Percentiles rank a stretch among this genome's conserved stretches.
phyloP scores from a whole-genome alignment of 1,140 invertebrate genomes.

The Nephotettix cincticeps region DNA sequence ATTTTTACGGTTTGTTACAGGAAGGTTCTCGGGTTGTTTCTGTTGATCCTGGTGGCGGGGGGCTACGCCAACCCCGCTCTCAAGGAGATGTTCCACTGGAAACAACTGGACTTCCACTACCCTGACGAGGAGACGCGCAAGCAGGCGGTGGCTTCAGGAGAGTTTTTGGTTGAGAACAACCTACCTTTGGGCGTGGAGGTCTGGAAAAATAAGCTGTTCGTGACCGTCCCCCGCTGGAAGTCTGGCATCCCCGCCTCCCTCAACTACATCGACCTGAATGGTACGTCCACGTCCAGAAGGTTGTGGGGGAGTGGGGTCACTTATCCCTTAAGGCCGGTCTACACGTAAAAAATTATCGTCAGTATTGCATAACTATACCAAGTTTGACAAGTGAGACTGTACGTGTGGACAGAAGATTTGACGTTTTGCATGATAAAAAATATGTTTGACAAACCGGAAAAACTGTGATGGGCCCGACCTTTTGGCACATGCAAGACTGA shows the following conservation, averaged over 20 bases:
- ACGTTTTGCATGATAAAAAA: too few relatives aligned
- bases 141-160: conserved; percentile 58
- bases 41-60: not conserved
- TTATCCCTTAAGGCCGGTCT: too few relatives aligned
- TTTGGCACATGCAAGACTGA: too few relatives aligned
- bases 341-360: too few relatives aligned
- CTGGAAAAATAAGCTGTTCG: conserved; percentile 74
- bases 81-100: conserved; percentile 64
- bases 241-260: conserved; percentile 69
- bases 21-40: not conserved
- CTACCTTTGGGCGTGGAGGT: conserved; percentile 68
- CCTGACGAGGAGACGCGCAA: conserved; percentile 59
- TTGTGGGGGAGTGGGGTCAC: too few relatives aligned
- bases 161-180: conserved; percentile 68
- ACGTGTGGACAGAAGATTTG: too few relatives aligned
- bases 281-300: too few relatives aligned
- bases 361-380: too few relatives aligned
- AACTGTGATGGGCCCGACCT: too few relatives aligned
- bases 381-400: too few relatives aligned
- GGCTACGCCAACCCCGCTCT: conserved; percentile 36
- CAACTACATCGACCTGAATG: conserved; percentile 67
- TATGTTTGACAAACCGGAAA: too few relatives aligned
- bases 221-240: conserved; percentile 74
- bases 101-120: conserved; percentile 67
- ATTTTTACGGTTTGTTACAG: too few relatives aligned